Evolutionary conservation across 2,888 invertebrate species (phyloP), one percentile per base, ranked within the genome.

Genomic region (Epinotia demarniana): DNA sequence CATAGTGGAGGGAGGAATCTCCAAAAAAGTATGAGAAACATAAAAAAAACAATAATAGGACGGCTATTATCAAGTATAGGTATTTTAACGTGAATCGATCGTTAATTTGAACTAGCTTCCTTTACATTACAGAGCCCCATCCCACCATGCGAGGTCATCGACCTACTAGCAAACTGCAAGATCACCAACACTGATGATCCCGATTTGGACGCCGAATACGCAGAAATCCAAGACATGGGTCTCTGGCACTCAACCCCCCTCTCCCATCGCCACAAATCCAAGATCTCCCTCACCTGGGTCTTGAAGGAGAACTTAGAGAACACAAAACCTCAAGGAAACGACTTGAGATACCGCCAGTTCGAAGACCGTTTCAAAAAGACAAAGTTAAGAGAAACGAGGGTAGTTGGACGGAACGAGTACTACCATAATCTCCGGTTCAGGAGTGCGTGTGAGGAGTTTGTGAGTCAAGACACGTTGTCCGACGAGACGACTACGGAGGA

Each of bases 281-380:
- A 96, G 89, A 95, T 97, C 88, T 96, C 97, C 74, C 93, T 97
- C 74, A 96, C 96, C 71, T 97, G 97, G 97, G 96, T 97, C 74
- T 91, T 97, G 58, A 95, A 96, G 83, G 96, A 96, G 79, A 95
- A 96, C 81, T 92, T 95, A 67, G 95, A 95, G 49, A 93, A 87
- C 62, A 81, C 85, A 27, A 91, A 89, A 79, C 76, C 85, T 27
- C 86, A 86, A 69, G 78, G 39, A 39, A 39, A 84, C 73, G 85
- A 82, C 64, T 84, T 79, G 73, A 82, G 79, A 60, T 81, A 83
- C 13, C 82, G 82, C 55, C 73, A 82, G 83, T 75, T 85, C 85
- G 73, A 86, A 84, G 79, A 82, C 80, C 63, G 90, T 88, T 83
- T 87, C 80, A 80, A 87, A 89, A 79, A 84, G 84, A 60, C 82